Percentiles rank a stretch among this genome's conserved stretches.
Evolutionary conservation across 2,888 invertebrate species (phyloP).

Genomic region (Formica aserva): DNA sequence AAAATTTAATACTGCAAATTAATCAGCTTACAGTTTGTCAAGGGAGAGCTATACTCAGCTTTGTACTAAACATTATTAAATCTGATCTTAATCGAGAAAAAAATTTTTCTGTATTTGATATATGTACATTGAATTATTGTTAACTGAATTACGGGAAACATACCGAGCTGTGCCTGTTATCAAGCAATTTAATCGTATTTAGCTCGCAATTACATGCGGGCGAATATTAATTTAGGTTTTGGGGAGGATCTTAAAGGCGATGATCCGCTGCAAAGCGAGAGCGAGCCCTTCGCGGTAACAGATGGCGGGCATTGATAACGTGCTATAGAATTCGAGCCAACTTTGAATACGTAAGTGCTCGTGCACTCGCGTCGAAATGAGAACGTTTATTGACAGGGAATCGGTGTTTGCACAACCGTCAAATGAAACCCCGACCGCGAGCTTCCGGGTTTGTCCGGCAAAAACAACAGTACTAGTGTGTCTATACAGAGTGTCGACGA

Average conservation of each 20-base stretch:
- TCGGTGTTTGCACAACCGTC: slow-evolving; percentile 74
- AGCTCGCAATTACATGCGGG: not conserved
- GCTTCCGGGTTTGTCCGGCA: slow-evolving; percentile 64
- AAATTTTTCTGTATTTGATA: not conserved
- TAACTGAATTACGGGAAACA: not conserved
- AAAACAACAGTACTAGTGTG: slow-evolving; percentile 66
- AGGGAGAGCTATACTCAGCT: not conserved
- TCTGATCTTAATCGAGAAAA: not conserved
- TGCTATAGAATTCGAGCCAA: slow-evolving; percentile 58
- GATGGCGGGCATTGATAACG: slow-evolving; percentile 34
- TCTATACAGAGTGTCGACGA: slow-evolving; percentile 57
- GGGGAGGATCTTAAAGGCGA: slow-evolving; percentile 35
- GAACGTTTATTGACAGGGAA: slow-evolving; percentile 74
- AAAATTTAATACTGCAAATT: slow-evolving; percentile 3
- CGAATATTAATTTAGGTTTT: slow-evolving; percentile 36
- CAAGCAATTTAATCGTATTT: slow-evolving; percentile 19
- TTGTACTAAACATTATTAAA: not conserved
- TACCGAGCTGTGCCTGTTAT: not conserved
- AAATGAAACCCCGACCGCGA: slow-evolving; percentile 73
- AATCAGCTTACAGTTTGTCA: not conserved
- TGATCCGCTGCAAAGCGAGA: slow-evolving; percentile 20
- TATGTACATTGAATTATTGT: not conserved
- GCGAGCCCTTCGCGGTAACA: not conserved
- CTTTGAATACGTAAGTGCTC: slow-evolving; percentile 70
- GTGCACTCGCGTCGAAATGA: slow-evolving; percentile 46